Evolutionary conservation across 2,113 vertebrate species (phyloP).

Genomic region (Triplophysa siluroides): DNA sequence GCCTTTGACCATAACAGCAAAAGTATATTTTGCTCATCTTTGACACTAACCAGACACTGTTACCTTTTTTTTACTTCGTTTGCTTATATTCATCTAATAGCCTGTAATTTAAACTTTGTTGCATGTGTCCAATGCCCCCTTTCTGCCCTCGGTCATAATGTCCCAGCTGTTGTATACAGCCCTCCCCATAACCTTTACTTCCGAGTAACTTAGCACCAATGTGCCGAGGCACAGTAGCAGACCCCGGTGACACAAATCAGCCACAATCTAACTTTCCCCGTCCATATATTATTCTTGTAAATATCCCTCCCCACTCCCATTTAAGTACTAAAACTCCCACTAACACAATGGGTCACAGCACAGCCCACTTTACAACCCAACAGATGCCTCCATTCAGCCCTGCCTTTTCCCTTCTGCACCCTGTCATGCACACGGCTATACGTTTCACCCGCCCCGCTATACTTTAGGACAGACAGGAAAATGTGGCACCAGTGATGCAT

Average conservation of each 20-base stretch:
- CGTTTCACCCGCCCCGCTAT: constrained; percentile 1
- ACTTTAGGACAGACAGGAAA: constrained; percentile 10
- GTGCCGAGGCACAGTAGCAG: constrained; percentile 57
- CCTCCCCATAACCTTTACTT: constrained; percentile 56
- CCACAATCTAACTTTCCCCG: constrained; percentile 27
- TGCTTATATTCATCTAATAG: neutral
- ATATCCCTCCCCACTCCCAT: neutral
- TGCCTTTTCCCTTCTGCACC: constrained; percentile 9
- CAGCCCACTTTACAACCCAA: constrained; percentile 19
- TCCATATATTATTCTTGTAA: constrained; percentile 35
- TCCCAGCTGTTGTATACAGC: constrained; percentile 33
- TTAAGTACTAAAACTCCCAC: constrained; percentile 10
- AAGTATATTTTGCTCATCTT: neutral
- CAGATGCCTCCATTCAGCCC: constrained; percentile 37
- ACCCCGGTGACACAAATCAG: constrained; percentile 3
- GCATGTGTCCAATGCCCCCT: constrained; percentile 33
- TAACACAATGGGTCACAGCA: constrained; percentile 8
- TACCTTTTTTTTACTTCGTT: neutral
- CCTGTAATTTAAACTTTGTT: neutral
- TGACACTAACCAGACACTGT: neutral
- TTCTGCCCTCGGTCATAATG: constrained; percentile 44
- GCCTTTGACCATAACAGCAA: neutral
- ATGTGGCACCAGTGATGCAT: neutral
- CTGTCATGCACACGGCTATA: neutral
- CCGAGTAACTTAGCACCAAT: constrained; percentile 62